Percentiles rank a stretch among this genome's conserved stretches.
Evolutionary conservation across 1,140 invertebrate species (phyloP).

Genomic region (Drosophila cardini): DNA sequence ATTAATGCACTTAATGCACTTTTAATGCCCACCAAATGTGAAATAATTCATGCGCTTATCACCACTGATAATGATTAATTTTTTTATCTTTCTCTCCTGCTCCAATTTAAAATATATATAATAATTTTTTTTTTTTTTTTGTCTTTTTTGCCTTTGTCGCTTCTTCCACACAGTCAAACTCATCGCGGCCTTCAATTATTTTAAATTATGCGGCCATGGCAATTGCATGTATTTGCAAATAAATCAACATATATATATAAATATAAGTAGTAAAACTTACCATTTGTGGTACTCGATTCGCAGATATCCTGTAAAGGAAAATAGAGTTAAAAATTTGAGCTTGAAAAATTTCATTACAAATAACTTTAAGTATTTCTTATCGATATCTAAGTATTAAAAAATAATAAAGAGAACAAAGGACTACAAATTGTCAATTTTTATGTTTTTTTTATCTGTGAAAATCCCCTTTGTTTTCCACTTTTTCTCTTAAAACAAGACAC

Average conservation of each 20-base stretch:
- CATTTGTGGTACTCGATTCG: not conserved
- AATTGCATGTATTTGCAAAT: constrained; percentile 53
- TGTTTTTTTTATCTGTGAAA: not conserved
- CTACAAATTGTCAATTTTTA: no score
- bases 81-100: constrained; percentile 40
- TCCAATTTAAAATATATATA: constrained; percentile 9
- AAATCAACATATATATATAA: constrained; percentile 25
- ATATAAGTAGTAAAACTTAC: not conserved
- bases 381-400: no score
- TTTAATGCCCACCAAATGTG: constrained; percentile 74
- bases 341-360: no score
- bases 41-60: constrained; percentile 79
- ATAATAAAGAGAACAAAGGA: no score
- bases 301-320: not conserved
- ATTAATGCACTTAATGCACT: constrained; percentile 78
- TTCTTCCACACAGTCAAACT: constrained; percentile 14
- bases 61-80: constrained; percentile 80
- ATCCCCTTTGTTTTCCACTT: not conserved
- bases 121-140: constrained; percentile 24
- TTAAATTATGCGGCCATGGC: constrained; percentile 51
- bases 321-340: no score
- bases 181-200: constrained; percentile 45
- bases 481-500: not conserved
- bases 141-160: constrained; percentile 36
- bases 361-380: no score